Conservation (phyloP, 2,888 invertebrate species). For the Agapostemon virescens region DNA sequence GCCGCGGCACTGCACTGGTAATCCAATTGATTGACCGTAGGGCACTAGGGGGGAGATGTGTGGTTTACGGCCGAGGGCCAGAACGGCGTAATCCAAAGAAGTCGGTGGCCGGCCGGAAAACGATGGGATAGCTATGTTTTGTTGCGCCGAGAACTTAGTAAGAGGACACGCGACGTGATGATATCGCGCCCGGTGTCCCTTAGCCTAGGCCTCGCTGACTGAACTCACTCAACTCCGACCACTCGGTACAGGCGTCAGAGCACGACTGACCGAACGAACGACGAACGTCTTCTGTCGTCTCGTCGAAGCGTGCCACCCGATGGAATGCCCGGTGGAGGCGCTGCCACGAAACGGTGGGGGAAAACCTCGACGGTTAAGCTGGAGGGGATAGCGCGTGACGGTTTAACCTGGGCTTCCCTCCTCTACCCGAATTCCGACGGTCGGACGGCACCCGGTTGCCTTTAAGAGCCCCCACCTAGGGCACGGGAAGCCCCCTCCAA, state of each 20-base stretch:
- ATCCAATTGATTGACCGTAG: constrained; percentile 49
- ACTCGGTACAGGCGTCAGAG: constrained; percentile 75
- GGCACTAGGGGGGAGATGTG: constrained; percentile 26
- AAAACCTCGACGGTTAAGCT: constrained; percentile 49
- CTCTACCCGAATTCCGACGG: constrained; percentile 76
- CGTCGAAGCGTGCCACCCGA: constrained; percentile 75
- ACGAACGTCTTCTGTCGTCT: constrained; percentile 74
- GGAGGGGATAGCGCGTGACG: constrained; percentile 78
- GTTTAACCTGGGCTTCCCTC: constrained; percentile 76
- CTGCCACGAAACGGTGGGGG: constrained; percentile 64
- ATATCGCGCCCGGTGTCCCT: not conserved
- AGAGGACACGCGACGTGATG: constrained; percentile 21
- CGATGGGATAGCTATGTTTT: not conserved
- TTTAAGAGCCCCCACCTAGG: constrained; percentile 64
- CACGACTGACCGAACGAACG: constrained; percentile 76
- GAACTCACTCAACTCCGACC: constrained; percentile 65
- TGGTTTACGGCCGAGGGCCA: constrained; percentile 12
- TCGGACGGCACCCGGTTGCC: constrained; percentile 72
- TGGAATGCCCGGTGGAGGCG: constrained; percentile 73
- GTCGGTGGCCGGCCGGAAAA: constrained; percentile 6
- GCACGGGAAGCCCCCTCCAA: constrained; percentile 28
- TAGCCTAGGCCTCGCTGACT: constrained; percentile 18
- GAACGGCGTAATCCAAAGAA: constrained; percentile 30
- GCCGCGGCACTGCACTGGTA: constrained; percentile 61
- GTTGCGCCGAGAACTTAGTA: constrained; percentile 4